A percentile compares a stretch with the other conserved stretches of the same genome.
These are phyloP conservation scores for Sebastes iracundus DNA, from an alignment of 2,797 vertebrate genomes.

Conservation along the genomic window DNA sequence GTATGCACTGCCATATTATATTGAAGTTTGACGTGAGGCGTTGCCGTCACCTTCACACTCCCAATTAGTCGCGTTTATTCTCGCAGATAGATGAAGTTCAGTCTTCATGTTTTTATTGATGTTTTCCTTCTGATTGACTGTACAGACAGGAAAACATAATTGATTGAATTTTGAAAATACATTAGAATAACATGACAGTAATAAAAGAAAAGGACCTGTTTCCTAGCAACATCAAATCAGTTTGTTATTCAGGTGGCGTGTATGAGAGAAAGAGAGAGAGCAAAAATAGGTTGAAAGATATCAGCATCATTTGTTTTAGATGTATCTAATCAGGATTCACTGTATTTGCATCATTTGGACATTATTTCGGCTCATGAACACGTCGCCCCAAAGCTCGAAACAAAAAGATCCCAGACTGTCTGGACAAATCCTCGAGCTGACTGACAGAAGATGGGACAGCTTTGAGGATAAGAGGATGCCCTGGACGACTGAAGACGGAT, in stretches of 20 bases:
- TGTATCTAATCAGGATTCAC: conserved; percentile 26
- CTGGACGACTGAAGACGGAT: conserved; percentile 6
- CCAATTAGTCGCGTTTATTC: conserved; percentile 36
- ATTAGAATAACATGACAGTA: conserved; percentile 70
- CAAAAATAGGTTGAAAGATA: conserved; percentile 28
- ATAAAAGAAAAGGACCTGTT: conserved; percentile 68
- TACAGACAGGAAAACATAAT: conserved; percentile 49
- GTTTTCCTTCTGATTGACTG: conserved; percentile 49
- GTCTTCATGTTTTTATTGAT: conserved; percentile 41
- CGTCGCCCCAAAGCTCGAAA: conserved; percentile 13
- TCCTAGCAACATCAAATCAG: conserved; percentile 85
- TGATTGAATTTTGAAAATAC: conserved; percentile 75
- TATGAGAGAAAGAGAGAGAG: neutral
- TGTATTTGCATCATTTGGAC: conserved; percentile 34
- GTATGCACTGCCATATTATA: conserved; percentile 41
- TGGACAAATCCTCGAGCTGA: conserved; percentile 47
- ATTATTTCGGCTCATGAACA: conserved; percentile 30
- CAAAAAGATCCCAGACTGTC: conserved; percentile 44
- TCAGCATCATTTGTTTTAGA: neutral
- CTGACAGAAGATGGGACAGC: conserved; percentile 46
- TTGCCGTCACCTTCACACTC: conserved; percentile 26
- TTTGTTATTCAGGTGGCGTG: neutral
- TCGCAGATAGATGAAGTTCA: conserved; percentile 1
- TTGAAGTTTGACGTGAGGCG: conserved; percentile 32
- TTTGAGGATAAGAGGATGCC: conserved; percentile 30